Evolutionary conservation across 2,888 invertebrate genomes (phyloP), one percentile per base, ranked within the genome.

Genomic region (Fragum whitleyi): DNA sequence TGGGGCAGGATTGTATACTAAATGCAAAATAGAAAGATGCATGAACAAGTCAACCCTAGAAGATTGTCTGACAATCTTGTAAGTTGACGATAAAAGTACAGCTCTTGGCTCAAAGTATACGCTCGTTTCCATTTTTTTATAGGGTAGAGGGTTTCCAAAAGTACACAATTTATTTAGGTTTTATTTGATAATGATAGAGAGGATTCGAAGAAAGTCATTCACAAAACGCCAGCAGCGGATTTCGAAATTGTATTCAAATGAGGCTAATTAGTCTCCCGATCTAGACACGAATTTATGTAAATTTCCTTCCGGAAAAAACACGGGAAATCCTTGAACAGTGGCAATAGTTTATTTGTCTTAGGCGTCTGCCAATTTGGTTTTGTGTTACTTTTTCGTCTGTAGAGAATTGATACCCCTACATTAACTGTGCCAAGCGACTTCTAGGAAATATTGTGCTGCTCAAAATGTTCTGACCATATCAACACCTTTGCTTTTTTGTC

Each of bases 221-320:
- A 47, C 47, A 47, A 47, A 47, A 19, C n/a, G 47, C 47, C 47
- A 9, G 47, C 14, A 47, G 47, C 47, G n/a, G n/a, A 47, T 47
- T 47, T 47, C 47, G 47, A 47, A 47, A 47, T 47, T 47, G 47
- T 47, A 47, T 47, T 47, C 47, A 47, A 47, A 47, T 47, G 47
- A 47, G 47, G 47, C 47, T 47, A 47, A 47, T 47, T 47, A 47
- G 47, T 47, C 47, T 47, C 47, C n/a, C 47, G 47, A 47, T 47
- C 47, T 14, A 47, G 47, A 47, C 47, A 47, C 47, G 47, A 47
- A 47, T 47, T 47, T 47, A 47, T 47, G 47, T 47, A 47, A 47
- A 47, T 47, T 47, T 47, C 47, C 47, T 47, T 47, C 47, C 47
- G 47, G 47, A 47, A 47, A 47, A 47, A 47, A 47, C n/a, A 47